phyloP scores from a whole-genome alignment of 2,797 vertebrate genomes.

The Hirundo rustica region DNA sequence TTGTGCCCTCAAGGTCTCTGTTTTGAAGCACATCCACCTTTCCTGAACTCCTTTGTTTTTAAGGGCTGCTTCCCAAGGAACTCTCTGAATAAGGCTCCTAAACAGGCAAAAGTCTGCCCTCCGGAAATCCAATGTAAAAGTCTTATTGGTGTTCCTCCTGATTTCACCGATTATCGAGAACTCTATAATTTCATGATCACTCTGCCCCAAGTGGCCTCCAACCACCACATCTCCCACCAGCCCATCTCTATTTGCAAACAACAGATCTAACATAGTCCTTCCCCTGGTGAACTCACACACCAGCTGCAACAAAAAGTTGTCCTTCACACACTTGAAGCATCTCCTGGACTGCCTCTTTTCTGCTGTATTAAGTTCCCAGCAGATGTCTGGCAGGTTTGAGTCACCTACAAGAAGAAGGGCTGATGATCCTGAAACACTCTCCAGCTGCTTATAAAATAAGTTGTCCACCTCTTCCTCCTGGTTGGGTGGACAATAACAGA shows the following conservation, averaged over 20 bases:
- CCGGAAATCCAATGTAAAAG: neutral
- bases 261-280: neutral
- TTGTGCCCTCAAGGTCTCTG: neutral
- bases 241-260: neutral
- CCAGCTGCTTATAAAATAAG: neutral
- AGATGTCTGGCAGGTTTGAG: neutral
- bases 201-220: neutral
- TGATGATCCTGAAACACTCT: neutral
- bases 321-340: neutral
- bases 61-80: neutral
- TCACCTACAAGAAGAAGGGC: neutral
- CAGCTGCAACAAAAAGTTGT: neutral
- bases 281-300: neutral
- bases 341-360: neutral
- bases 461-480: neutral
- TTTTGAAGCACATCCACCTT: neutral
- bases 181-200: neutral
- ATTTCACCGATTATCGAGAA: neutral
- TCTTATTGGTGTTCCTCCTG: neutral
- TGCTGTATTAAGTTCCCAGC: neutral
- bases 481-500: neutral
- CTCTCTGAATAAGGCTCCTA: neutral
- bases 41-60: neutral
- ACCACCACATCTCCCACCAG: neutral
- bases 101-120: neutral